A percentile compares a stretch with the other conserved stretches of the same genome.
These are phyloP conservation scores for Drosophila rhopaloa DNA, from an alignment of 1,140 invertebrate species.

Conservation along the genomic window DNA sequence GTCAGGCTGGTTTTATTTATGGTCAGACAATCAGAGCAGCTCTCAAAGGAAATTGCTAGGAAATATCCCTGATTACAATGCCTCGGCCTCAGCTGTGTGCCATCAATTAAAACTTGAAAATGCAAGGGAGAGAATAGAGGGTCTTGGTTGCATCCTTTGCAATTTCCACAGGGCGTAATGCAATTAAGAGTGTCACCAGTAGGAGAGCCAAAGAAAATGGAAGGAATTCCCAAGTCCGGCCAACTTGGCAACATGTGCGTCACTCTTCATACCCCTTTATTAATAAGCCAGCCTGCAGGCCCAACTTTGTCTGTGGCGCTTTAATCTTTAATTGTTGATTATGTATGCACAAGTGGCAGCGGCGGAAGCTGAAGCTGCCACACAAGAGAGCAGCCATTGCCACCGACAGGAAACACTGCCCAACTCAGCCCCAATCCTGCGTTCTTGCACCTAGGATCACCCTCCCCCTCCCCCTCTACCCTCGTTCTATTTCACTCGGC, in stretches of 20 bases:
- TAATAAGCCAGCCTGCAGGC: slow-evolving; percentile 51
- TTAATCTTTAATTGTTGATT: slow-evolving; percentile 79
- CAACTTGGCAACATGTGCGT: slow-evolving; percentile 30
- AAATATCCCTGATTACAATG: slow-evolving; percentile 20
- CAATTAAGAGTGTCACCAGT: slow-evolving; percentile 68
- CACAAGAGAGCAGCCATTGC: slow-evolving; percentile 31
- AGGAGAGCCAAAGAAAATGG: slow-evolving; percentile 37
- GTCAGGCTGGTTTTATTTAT: slow-evolving; percentile 48
- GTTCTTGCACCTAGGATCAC: slow-evolving; percentile 4
- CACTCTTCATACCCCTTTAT: slow-evolving; percentile 17
- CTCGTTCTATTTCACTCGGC: slow-evolving; percentile 26
- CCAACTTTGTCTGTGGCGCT: slow-evolving; percentile 49
- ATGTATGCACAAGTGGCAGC: slow-evolving; percentile 58
- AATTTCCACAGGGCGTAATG: slow-evolving; percentile 69
- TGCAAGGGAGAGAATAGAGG: slow-evolving; percentile 12
- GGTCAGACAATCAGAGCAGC: slow-evolving; percentile 15
- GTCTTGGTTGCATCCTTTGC: slow-evolving; percentile 19
- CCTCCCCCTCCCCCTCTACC: neutral
- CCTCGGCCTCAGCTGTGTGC: slow-evolving; percentile 55
- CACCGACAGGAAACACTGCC: slow-evolving; percentile 54
- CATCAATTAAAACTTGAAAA: slow-evolving; percentile 73
- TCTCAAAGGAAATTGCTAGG: slow-evolving; percentile 44
- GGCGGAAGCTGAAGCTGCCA: slow-evolving; percentile 46
- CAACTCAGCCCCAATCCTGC: slow-evolving; percentile 3
- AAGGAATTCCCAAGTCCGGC: slow-evolving; percentile 33